Conservation (phyloP, 2,113 vertebrate genomes). For the Cebidichthys violaceus region DNA sequence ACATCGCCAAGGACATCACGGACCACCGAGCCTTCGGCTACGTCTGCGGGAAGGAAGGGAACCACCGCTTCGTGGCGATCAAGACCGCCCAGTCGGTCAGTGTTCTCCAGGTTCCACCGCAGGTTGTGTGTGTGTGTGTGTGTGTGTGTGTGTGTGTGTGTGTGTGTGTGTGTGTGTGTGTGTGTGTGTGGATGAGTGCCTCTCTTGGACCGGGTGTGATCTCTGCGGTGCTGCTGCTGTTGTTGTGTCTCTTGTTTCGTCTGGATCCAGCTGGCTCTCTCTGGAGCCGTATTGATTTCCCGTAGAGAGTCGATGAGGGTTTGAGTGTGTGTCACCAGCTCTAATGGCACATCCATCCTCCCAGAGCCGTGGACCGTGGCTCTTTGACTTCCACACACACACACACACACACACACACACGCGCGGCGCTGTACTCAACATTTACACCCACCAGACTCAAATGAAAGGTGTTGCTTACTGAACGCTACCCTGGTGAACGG, state of each 20-base stretch:
- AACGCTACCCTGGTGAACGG: constrained; percentile 1
- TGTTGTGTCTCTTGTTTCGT: constrained; percentile 61
- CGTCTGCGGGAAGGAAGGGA: constrained; percentile 97
- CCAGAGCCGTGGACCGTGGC: constrained; percentile 64
- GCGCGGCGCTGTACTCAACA: constrained; percentile 32
- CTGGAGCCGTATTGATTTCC: constrained; percentile 77
- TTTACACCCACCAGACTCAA: constrained; percentile 34
- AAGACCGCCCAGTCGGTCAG: constrained; percentile 98
- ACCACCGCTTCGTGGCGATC: constrained; percentile 98
- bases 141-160: constrained; percentile 5
- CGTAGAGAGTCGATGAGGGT: constrained; percentile 77
- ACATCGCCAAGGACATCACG: constrained; percentile 99
- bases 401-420: constrained; percentile 19
- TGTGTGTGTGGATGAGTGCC: constrained; percentile 4
- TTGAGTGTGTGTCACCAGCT: constrained; percentile 80
- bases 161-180: constrained; percentile 11
- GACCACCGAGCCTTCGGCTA: constrained; percentile 99
- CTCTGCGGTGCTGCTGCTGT: constrained; percentile 52
- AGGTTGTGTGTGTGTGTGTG: constrained; percentile 24
- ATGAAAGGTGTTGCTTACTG: constrained; percentile 19
- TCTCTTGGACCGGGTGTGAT: constrained; percentile 54
- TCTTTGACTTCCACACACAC: constrained; percentile 53
- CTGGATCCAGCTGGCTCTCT: constrained; percentile 74
- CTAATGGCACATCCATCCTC: constrained; percentile 80
- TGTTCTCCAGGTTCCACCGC: no score